Conservation (phyloP, 2,888 invertebrate species). For the Galerucella calmariensis region DNA sequence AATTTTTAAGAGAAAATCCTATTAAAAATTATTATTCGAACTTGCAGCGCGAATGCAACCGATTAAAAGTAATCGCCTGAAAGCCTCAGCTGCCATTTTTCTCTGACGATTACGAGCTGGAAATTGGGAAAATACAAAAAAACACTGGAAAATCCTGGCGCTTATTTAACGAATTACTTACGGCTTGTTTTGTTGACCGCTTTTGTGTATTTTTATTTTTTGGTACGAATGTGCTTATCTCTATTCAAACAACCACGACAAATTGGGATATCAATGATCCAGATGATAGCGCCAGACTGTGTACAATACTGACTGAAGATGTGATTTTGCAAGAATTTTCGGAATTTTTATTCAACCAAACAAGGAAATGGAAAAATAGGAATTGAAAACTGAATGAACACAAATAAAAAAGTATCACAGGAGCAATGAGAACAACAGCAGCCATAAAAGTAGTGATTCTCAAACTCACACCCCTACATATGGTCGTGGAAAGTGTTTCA, state of each 20-base stretch:
- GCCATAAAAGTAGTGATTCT: too few relatives aligned
- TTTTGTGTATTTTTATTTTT: constrained; percentile 12
- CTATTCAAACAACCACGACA: not conserved
- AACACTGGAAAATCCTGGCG: constrained; percentile 18
- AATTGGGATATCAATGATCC: not conserved
- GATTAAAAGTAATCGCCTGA: constrained; percentile 51
- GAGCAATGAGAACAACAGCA: too few relatives aligned
- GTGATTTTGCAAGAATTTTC: too few relatives aligned
- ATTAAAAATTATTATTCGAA: constrained; percentile 38
- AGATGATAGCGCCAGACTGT: too few relatives aligned
- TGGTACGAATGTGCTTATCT: not conserved
- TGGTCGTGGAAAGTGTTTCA: too few relatives aligned
- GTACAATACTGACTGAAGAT: too few relatives aligned
- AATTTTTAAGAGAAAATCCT: constrained; percentile 28
- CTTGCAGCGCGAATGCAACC: constrained; percentile 38
- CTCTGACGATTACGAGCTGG: constrained; percentile 39
- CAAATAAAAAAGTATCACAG: too few relatives aligned
- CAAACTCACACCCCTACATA: too few relatives aligned
- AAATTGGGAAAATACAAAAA: constrained; percentile 35
- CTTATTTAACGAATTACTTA: constrained; percentile 32
- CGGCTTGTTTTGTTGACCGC: constrained; percentile 13
- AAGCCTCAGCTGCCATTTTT: constrained; percentile 47
- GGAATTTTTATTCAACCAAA: too few relatives aligned
- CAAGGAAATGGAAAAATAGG: too few relatives aligned
- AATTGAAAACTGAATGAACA: too few relatives aligned